Evolutionary conservation across 2,888 invertebrate genomes (phyloP).

Genomic region (Cepaea hortensis): DNA sequence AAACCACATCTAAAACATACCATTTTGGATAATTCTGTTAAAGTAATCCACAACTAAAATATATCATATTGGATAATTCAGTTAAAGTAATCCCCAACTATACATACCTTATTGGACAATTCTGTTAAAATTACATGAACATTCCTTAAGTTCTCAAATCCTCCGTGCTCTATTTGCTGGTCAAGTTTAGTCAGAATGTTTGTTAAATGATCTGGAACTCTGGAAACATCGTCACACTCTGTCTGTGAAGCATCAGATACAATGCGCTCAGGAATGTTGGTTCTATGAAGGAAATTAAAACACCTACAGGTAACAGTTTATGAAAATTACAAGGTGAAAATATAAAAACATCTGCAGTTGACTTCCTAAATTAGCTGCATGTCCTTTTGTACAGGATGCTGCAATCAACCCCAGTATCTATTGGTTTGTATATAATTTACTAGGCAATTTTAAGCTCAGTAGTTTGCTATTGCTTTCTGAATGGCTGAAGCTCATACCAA

Average conservation of each 20-base stretch:
- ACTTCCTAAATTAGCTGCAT: too few species aligned
- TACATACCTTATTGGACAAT: conserved; percentile 20
- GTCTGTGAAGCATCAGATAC: neutral
- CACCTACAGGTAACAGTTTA: neutral
- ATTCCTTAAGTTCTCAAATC: conserved; percentile 14
- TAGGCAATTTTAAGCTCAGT: too few species aligned
- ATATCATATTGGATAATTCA: too few species aligned
- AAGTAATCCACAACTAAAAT: too few species aligned
- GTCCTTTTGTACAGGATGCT: too few species aligned
- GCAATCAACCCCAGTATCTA: too few species aligned
- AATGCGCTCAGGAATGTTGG: neutral
- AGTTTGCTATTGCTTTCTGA: too few species aligned
- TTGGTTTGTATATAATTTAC: too few species aligned
- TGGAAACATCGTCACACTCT: neutral
- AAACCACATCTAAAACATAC: too few species aligned
- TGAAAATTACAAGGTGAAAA: neutral
- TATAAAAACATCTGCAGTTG: too few species aligned
- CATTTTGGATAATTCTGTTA: too few species aligned
- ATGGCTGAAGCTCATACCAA: too few species aligned
- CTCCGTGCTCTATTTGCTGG: conserved; percentile 30
- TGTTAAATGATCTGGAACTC: neutral
- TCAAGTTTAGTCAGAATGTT: conserved; percentile 7
- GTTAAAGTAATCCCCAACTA: neutral
- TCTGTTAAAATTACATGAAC: conserved; percentile 20
- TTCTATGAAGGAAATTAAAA: neutral